These are phyloP conservation scores for Meloidogyne hapla DNA, from an alignment of 1,140 invertebrate species.

Conservation along the genomic window DNA sequence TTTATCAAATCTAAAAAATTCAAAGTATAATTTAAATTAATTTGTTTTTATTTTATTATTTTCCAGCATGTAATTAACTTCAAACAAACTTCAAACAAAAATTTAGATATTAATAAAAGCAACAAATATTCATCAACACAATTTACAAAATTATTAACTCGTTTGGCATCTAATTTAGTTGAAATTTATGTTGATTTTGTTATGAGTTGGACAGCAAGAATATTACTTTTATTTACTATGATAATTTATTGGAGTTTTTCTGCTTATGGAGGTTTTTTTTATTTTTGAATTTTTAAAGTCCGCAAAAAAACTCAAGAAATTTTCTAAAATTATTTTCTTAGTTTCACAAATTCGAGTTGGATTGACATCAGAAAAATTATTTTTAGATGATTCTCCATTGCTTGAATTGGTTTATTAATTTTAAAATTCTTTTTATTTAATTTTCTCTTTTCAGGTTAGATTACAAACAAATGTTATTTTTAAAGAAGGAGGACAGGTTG, in stretches of 20 bases:
- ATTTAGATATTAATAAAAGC: not conserved
- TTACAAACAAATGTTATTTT: conserved; percentile 62
- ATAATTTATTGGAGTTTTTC: conserved; percentile 58
- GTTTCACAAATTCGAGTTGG: conserved; percentile 49
- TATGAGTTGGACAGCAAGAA: conserved; percentile 45
- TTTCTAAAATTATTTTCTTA: conserved; percentile 21
- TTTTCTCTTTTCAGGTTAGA: conserved; percentile 13
- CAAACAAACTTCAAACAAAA: not conserved
- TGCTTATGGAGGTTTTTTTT: conserved; percentile 44
- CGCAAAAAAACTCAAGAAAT: not conserved
- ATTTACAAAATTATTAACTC: conserved; percentile 17
- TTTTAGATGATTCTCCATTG: conserved; percentile 61
- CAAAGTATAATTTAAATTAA: conserved; percentile 29
- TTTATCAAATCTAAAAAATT: conserved; percentile 46
- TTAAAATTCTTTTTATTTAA: not conserved
- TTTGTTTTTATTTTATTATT: conserved; percentile 1
- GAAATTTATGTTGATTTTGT: conserved; percentile 58
- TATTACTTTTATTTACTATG: conserved; percentile 46
- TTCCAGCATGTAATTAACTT: conserved; percentile 17
- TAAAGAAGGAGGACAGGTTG: conserved; percentile 59
- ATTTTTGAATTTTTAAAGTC: conserved; percentile 13
- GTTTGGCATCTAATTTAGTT: conserved; percentile 39
- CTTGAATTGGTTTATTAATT: conserved; percentile 51
- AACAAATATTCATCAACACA: not conserved
- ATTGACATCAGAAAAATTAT: conserved; percentile 60